Percentiles rank a stretch among this genome's conserved stretches.
Conservation (phyloP, 2,797 vertebrate genomes). For the Squalus acanthias region DNA sequence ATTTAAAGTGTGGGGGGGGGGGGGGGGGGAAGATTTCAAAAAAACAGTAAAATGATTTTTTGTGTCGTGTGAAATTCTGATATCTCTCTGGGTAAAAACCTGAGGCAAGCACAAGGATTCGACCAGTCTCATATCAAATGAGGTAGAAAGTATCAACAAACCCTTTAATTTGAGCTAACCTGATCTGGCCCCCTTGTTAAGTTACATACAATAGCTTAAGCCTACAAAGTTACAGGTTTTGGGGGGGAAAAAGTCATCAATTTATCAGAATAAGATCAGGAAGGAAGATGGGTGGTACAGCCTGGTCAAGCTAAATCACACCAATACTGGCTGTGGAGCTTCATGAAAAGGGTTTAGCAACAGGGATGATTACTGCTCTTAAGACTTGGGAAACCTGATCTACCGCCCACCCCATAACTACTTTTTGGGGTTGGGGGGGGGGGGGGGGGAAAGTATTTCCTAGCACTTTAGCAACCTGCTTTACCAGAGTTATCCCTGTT, state of each 20-base stretch:
- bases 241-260: background rate
- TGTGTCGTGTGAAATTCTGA: background rate
- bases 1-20: background rate
- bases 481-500: background rate
- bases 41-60: background rate
- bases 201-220: background rate
- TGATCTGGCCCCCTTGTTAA: background rate
- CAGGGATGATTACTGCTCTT: background rate
- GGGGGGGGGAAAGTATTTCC: background rate
- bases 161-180: background rate
- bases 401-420: background rate
- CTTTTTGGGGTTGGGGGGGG: background rate
- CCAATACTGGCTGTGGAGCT: background rate
- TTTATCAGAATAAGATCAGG: background rate
- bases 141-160: background rate
- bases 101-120: background rate
- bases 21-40: background rate
- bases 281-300: background rate
- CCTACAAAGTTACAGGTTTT: background rate
- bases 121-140: background rate
- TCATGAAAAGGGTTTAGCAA: background rate
- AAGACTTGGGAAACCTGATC: background rate
- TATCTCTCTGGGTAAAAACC: background rate
- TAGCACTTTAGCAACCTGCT: background rate
- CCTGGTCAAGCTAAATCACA: background rate